Conservation (phyloP, 2,113 vertebrate species). For the Syngnathus scovelli region DNA sequence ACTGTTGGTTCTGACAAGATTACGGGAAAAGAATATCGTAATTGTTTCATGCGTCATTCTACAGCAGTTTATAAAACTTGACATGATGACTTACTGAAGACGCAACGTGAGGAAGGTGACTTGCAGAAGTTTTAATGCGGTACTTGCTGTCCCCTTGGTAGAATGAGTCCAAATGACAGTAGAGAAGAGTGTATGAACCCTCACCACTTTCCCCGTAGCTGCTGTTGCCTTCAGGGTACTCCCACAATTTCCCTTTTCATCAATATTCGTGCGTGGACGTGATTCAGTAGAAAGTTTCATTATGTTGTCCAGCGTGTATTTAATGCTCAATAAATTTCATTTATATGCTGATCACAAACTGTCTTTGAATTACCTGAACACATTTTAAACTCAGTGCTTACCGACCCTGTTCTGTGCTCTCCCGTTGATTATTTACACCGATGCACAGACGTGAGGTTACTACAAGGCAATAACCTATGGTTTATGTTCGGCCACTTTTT, state of each 20-base stretch:
- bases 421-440: not conserved
- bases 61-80: not conserved
- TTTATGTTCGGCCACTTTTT: constrained; percentile 17
- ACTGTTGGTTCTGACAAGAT: not conserved
- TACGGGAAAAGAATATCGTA: not conserved
- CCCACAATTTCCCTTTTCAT: constrained; percentile 5
- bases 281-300: not conserved
- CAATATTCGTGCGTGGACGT: not conserved
- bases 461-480: constrained; percentile 23
- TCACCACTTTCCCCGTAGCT: not conserved
- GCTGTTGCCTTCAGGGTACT: constrained; percentile 13
- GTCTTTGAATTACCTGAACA: too few relatives aligned
- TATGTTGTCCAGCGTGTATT: not conserved
- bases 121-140: not conserved
- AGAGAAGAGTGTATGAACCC: not conserved
- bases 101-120: not conserved
- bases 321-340: not conserved
- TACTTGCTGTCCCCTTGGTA: not conserved
- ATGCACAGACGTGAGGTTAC: constrained; percentile 28
- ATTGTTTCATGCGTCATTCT: not conserved
- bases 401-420: not conserved
- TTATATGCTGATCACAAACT: too few relatives aligned
- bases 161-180: constrained; percentile 2
- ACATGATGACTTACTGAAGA: too few relatives aligned
- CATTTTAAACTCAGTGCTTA: too few relatives aligned